These are phyloP conservation scores for Calameuta filiformis DNA, from an alignment of 2,888 invertebrate species.

Conservation along the genomic window DNA sequence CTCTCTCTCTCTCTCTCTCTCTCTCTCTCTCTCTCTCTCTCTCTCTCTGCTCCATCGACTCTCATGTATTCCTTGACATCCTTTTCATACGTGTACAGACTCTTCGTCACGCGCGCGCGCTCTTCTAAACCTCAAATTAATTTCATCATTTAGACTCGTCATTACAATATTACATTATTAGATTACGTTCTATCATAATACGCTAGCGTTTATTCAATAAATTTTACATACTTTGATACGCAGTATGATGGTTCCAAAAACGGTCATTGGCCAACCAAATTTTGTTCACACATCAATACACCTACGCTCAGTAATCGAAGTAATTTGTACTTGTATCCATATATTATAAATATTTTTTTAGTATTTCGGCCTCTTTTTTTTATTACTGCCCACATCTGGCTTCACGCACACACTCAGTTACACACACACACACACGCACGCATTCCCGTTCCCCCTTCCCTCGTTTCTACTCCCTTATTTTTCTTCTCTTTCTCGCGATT, in stretches of 20 bases:
- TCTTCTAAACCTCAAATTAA: conserved; percentile 62
- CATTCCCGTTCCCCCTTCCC: conserved; percentile 18
- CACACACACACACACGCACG: conserved; percentile 30
- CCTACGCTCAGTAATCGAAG: conserved; percentile 67
- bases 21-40: conserved; percentile 42
- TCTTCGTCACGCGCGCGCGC: conserved; percentile 49
- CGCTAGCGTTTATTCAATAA: conserved; percentile 66
- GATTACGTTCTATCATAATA: conserved; percentile 66
- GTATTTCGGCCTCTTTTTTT: conserved; percentile 57
- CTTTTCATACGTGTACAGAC: conserved; percentile 1
- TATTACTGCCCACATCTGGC: conserved; percentile 22
- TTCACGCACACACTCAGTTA: conserved; percentile 17
- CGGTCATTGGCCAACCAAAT: conserved; percentile 67
- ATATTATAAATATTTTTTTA: conserved; percentile 66
- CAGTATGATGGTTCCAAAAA: conserved; percentile 67
- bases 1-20: conserved; percentile 38
- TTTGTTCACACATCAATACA: conserved; percentile 67
- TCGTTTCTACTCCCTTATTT: conserved; percentile 20
- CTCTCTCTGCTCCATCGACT: neutral
- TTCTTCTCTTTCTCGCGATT: conserved; percentile 21
- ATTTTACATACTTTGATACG: conserved; percentile 67
- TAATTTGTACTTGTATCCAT: conserved; percentile 68
- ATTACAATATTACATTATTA: conserved; percentile 67
- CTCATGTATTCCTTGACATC: neutral
- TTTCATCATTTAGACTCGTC: conserved; percentile 66